Evolutionary conservation across 2,888 invertebrate species (phyloP), one percentile per base, ranked within the genome.

Genomic region (Drosophila neotestacea): DNA sequence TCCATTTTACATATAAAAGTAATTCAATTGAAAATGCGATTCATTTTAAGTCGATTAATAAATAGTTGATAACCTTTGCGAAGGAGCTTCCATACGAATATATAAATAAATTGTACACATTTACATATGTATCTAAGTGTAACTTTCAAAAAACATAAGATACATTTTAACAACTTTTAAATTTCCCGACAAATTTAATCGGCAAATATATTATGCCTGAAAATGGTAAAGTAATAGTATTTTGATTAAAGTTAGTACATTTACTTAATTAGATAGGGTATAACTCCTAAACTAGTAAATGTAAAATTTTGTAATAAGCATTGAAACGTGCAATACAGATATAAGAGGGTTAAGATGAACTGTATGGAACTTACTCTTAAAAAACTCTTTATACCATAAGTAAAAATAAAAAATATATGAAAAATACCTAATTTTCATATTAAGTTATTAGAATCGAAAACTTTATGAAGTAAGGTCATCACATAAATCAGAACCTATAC

Each of bases 321-420:
- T 44, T 34, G 27, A 55, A 55, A 42, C 55, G 27, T 56, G 55
- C 55, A 44, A 44, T 44, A 44, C 6, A 56, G 32, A 42, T 34
- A 55, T 42, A 44, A 22, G 22, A 55, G 7, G 11, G 16, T 41
- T 39, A 41, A 41, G 13, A 16, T 39, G 30, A 32, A 32, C 9
- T 42, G 22, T 44, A 44, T 27, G 32, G 7, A 55, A 42, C 55
- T 44, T 44, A 44, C 55, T 22, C 32, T 38, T 27, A 27, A 0
- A n/a, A 51, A 27, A 47, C 6, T 13, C 1, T 38, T 44, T n/a
- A 10, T 22, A 22, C 22, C 22, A 3, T 22, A 2, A 22, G 22
- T 3, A 22, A 22, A 2, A 22, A 22, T 3, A 56, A 44, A 27
- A 34, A 44, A 44, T 11, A 6, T 42, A 0, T 42, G 22, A 6